phyloP scores from a whole-genome alignment of 2,888 invertebrate species.

The Eupithecia insigniata region DNA sequence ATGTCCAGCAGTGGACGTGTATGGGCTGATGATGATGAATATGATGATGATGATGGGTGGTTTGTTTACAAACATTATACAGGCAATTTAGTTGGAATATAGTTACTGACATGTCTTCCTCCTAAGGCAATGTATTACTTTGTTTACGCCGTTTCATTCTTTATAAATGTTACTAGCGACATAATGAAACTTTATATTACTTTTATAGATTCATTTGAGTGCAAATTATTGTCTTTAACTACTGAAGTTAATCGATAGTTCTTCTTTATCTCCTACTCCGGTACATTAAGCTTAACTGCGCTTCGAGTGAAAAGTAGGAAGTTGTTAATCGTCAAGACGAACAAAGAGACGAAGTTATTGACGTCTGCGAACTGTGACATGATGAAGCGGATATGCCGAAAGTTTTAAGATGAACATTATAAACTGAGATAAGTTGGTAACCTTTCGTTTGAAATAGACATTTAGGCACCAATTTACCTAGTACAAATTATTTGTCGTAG shows the following conservation, averaged over 20 bases:
- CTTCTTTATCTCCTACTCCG: conserved; percentile 43
- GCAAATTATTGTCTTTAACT: conserved; percentile 61
- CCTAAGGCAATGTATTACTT: conserved; percentile 45
- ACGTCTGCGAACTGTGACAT: not conserved
- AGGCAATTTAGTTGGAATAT: no score
- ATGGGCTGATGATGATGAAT: no score
- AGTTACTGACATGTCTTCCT: not conserved
- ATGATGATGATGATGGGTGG: no score
- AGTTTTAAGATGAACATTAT: not conserved
- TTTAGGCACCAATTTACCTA: no score
- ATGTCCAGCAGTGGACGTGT: no score
- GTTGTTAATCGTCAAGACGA: not conserved
- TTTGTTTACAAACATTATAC: no score
- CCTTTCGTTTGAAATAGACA: no score
- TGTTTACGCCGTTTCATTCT: conserved; percentile 54
- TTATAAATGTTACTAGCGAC: conserved; percentile 47
- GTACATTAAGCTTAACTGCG: conserved; percentile 48
- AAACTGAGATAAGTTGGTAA: not conserved
- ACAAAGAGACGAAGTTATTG: conserved; percentile 10
- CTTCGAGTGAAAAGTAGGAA: conserved; percentile 12
- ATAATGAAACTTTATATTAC: conserved; percentile 45
- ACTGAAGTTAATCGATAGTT: conserved; percentile 54
- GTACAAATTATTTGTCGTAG: no score
- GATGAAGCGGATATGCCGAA: not conserved
- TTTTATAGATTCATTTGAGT: conserved; percentile 57